phyloP scores from a whole-genome alignment of 2,113 vertebrate species.

The Cathartes aura region DNA sequence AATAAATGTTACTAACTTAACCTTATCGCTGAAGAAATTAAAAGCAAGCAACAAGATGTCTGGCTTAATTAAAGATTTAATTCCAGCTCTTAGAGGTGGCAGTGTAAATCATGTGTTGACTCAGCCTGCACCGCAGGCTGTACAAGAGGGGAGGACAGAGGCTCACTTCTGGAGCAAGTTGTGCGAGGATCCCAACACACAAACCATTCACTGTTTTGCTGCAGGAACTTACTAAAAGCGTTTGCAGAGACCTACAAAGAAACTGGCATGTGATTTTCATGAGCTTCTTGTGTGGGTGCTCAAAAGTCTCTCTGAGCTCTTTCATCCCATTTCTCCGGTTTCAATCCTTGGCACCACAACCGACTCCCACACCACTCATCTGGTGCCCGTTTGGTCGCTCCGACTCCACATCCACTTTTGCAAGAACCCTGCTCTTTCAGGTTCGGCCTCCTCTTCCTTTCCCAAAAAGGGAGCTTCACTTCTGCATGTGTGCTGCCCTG shows the following conservation, averaged over 20 bases:
- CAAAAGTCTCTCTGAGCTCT: neutral
- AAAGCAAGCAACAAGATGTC: constrained; percentile 51
- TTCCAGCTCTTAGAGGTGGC: neutral
- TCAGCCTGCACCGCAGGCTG: neutral
- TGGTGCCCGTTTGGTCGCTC: neutral
- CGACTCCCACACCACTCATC: neutral
- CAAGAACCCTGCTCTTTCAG: neutral
- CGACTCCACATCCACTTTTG: neutral
- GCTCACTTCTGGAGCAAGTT: neutral
- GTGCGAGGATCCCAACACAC: neutral
- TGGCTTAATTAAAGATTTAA: constrained; percentile 63
- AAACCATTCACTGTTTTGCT: neutral
- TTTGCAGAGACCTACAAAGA: neutral
- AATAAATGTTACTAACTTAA: constrained; percentile 67
- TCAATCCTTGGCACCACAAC: neutral
- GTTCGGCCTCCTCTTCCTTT: neutral
- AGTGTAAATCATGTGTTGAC: neutral
- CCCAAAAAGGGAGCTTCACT: neutral
- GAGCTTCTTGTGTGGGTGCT: neutral
- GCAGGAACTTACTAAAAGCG: neutral
- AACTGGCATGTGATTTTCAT: neutral
- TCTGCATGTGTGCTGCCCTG: neutral
- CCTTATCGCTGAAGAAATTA: constrained; percentile 69
- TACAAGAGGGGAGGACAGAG: neutral
- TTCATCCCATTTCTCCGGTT: neutral